Evolutionary conservation across 2,888 invertebrate species (phyloP).

Genomic region (Pyrocoelia pectoralis): DNA sequence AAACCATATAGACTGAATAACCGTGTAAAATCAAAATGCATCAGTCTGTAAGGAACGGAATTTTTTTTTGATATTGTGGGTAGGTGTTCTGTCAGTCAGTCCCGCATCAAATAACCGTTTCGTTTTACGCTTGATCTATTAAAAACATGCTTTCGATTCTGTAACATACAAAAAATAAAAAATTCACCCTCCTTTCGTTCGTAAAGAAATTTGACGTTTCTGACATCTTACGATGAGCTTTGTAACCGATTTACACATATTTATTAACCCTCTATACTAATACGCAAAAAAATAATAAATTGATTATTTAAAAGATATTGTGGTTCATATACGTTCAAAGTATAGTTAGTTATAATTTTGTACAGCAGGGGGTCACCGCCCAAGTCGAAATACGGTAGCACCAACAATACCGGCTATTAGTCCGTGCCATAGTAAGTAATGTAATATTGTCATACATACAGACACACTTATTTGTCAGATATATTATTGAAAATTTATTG

Average conservation of each 20-base stretch:
- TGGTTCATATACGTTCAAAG: slow-evolving; percentile 53
- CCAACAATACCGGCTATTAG: slow-evolving; percentile 52
- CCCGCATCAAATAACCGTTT: slow-evolving; percentile 50
- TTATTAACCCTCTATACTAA: slow-evolving; percentile 23
- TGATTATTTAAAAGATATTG: slow-evolving; percentile 52
- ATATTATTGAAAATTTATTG: slow-evolving; percentile 43
- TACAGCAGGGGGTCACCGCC: slow-evolving; percentile 53
- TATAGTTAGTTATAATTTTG: slow-evolving; percentile 46
- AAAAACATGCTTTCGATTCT: slow-evolving; percentile 36
- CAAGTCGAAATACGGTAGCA: slow-evolving; percentile 59
- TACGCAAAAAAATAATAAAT: slow-evolving; percentile 40
- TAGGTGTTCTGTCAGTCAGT: slow-evolving; percentile 51
- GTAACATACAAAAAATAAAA: not conserved
- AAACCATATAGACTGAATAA: not conserved
- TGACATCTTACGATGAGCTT: slow-evolving; percentile 29
- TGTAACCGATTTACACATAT: slow-evolving; percentile 29
- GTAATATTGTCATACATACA: slow-evolving; percentile 48
- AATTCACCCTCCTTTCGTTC: slow-evolving; percentile 22
- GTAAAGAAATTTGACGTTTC: too few species aligned
- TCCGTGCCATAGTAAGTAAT: slow-evolving; percentile 49
- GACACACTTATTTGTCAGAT: slow-evolving; percentile 48
- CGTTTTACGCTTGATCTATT: slow-evolving; percentile 51
- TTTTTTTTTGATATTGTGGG: slow-evolving; percentile 51
- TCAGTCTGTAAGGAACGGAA: slow-evolving; percentile 32
- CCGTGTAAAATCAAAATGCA: slow-evolving; percentile 25